Base-by-base conservation (phyloP, 2,888 invertebrate species). In the Nebria brevicollis region DNA sequence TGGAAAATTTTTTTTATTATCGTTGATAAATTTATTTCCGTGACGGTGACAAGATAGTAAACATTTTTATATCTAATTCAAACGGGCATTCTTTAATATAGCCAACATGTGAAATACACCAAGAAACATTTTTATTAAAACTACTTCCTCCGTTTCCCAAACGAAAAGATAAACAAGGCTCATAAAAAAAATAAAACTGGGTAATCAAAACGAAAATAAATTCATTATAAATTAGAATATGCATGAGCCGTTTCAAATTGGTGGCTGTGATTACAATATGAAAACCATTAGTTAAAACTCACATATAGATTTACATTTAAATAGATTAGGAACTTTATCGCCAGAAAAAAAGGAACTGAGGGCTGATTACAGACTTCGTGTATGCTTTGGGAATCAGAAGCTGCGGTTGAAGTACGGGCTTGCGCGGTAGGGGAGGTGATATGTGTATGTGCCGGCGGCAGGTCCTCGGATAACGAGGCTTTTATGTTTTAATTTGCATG, bases 401-500 rank as follows among this genome's bases (percentile, higher is more conserved):
- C 34, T 43, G 66, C 13, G 64, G 20, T 72, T 25, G 54, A n/a
- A 72, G 25, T 43, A 70, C 41, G 26, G 43, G 70, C 43, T n/a
- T 65, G 65, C 66, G 77, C 7, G n/a, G 54, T 66, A 8, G 11
- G 11, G 13, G 42, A 72, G 72, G 78, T 66, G 15, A 70, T 70
- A 70, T 70, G 70, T 70, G 70, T 25, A 26, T 25, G 70, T 26
- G 70, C 70, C 20, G 20, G 74, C 79, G 65, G 75, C 73, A 73
- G 74, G 66, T 66, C 72, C 54, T 73, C 66, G 78, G 78, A 78
- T 78, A 78, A 78, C 78, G 78, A 78, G 78, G 11, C 72, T 73
- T 78, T 78, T 78, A 78, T 78, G 78, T 78, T 78, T 78, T 78
- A 78, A 78, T 78, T 78, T 78, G 78, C 78, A 78, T 78, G 64